Percentiles rank a stretch among this genome's conserved stretches.
phyloP scores from a whole-genome alignment of 2,797 vertebrate species.

The Chaunax sp. region DNA sequence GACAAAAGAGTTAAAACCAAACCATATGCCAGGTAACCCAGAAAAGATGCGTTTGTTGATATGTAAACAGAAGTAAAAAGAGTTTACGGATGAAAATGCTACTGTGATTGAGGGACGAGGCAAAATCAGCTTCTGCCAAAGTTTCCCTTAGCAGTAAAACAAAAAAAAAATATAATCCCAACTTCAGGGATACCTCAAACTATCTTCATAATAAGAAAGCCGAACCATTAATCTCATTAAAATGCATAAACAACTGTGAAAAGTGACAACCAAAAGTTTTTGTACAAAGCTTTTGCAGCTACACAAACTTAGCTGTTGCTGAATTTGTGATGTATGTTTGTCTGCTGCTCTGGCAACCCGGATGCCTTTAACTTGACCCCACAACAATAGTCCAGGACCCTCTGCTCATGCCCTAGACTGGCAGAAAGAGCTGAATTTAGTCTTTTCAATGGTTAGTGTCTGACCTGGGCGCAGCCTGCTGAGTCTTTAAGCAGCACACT shows the following conservation, averaged over 20 bases:
- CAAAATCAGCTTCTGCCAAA: background rate
- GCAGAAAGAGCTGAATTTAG: slow-evolving; percentile 84
- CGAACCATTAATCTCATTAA: slow-evolving; percentile 3
- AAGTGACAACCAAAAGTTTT: slow-evolving; percentile 32
- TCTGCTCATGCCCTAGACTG: slow-evolving; percentile 75
- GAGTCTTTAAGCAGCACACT: slow-evolving; percentile 80
- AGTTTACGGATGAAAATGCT: background rate
- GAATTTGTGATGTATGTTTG: slow-evolving; percentile 82
- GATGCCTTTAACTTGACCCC: slow-evolving; percentile 79
- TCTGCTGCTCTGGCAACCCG: slow-evolving; percentile 80
- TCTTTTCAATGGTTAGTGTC: slow-evolving; percentile 77
- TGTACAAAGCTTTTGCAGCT: slow-evolving; percentile 42
- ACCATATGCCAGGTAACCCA: too few species aligned
- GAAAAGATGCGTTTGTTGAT: too few species aligned
- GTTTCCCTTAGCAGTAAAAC: background rate
- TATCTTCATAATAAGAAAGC: background rate
- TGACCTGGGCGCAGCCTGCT: slow-evolving; percentile 78
- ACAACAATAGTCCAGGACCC: slow-evolving; percentile 82
- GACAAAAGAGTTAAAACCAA: too few species aligned
- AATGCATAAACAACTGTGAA: background rate
- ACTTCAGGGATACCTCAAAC: background rate
- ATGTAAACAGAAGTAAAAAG: too few species aligned
- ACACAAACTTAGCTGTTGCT: slow-evolving; percentile 45
- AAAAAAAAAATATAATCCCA: background rate
- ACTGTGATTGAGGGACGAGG: background rate